A percentile compares a stretch with the other conserved stretches of the same genome.
Conservation (phyloP, 2,888 invertebrate species). For the Plagodis dolabraria region DNA sequence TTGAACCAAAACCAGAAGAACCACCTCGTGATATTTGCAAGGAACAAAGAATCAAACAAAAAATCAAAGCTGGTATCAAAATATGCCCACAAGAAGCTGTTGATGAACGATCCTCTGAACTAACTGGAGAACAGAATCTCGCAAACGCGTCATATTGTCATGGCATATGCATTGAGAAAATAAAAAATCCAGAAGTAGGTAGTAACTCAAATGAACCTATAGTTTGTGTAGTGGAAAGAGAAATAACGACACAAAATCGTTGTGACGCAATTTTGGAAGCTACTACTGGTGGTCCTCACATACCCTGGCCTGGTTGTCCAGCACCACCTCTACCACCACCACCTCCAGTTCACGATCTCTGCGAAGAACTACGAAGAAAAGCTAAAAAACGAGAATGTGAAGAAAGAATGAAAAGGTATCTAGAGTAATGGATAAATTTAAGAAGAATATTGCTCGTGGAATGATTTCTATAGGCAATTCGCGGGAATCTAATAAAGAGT, state of each 20-base stretch:
- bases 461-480: constrained; percentile 25
- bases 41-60: constrained; percentile 49
- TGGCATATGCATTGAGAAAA: constrained; percentile 61
- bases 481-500: constrained; percentile 35
- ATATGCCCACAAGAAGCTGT: constrained; percentile 54
- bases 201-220: constrained; percentile 33
- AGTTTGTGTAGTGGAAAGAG: constrained; percentile 52
- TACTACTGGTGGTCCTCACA: constrained; percentile 42
- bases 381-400: constrained; percentile 48
- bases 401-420: constrained; percentile 57
- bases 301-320: constrained; percentile 53
- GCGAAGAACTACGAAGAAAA: constrained; percentile 50
- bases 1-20: constrained; percentile 48
- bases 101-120: constrained; percentile 7
- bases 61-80: constrained; percentile 56
- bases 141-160: constrained; percentile 40
- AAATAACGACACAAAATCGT: constrained; percentile 48
- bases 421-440: constrained; percentile 44
- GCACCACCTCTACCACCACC: constrained; percentile 52
- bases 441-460: constrained; percentile 8
- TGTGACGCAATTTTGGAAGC: constrained; percentile 52
- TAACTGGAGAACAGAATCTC: too few species aligned
- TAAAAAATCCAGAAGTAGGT: constrained; percentile 58
- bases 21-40: constrained; percentile 54
- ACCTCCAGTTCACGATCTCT: constrained; percentile 53